These are phyloP conservation scores for Uloborus plumipes DNA, from an alignment of 2,888 invertebrate species.

Conservation along the genomic window DNA sequence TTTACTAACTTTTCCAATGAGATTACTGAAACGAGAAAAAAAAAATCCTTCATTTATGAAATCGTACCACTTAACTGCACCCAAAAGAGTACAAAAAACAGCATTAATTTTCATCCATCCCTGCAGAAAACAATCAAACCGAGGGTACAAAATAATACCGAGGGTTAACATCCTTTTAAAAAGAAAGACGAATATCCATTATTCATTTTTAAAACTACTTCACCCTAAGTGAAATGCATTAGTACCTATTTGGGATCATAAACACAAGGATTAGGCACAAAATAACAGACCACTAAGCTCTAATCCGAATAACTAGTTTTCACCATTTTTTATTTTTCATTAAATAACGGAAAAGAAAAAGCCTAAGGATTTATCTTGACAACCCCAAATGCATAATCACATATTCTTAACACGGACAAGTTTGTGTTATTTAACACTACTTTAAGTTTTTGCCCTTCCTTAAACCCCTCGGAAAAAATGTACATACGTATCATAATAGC, in stretches of 20 bases:
- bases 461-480: constrained; percentile 5
- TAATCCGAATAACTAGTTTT: constrained; percentile 21
- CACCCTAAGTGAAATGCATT: constrained; percentile 40
- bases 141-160: constrained; percentile 9
- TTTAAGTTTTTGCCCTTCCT: constrained; percentile 11
- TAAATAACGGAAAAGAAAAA: no score
- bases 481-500: constrained; percentile 30
- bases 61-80: no score
- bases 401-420: constrained; percentile 39
- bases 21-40: not conserved
- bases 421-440: constrained; percentile 32
- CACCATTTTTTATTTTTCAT: not conserved
- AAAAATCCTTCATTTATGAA: not conserved
- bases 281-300: constrained; percentile 46
- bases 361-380: no score
- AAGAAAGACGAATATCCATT: constrained; percentile 5
- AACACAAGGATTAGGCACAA: constrained; percentile 51
- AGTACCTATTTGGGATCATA: constrained; percentile 50
- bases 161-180: constrained; percentile 7
- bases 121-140: constrained; percentile 30
- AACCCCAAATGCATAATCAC: constrained; percentile 19
- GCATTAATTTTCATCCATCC: no score
- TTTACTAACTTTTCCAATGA: not conserved
- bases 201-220: constrained; percentile 32
- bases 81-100: no score